Base-by-base conservation (phyloP, 1,140 invertebrate genomes). In the Aricia agestis region DNA sequence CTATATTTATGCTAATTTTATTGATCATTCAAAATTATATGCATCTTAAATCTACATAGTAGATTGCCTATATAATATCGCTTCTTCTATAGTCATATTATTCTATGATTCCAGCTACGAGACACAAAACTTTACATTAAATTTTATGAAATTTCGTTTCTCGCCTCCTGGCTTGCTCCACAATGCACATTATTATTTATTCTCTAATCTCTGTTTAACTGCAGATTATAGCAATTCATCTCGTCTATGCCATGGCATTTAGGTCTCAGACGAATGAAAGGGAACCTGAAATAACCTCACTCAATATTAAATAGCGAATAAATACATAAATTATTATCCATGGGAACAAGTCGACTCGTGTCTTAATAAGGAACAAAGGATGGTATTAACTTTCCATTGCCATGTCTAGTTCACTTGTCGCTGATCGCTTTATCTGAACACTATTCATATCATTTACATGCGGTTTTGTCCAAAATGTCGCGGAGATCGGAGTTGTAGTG, bases 281-380 rank as follows among this genome's bases (percentile, higher is more conserved):
- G 59, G 59, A 63, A 63, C 59, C 17, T 63, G 59, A 19, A 63
- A 63, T 63, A 63, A 18, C 59, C 59, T 63, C 18, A 63, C 59
- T 63, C 59, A 63, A 63, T 63, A 63, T 63, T 63, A 63, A 63
- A 63, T 63, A 63, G 59, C 59, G 59, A 63, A 63, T 63, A 63
- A 63, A 63, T 63, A 19, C 59, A 63, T 63, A 63, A 63, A 63
- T 63, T 63, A 63, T 25, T 11, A 18, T 11, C 6, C 17, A 18
- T 63, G 59, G 59, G 59, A 63, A 63, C 59, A 52, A 52, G 45
- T 25, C 59, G 59, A 18, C 17, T 63, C 59, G 59, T 63, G 59
- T 63, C 59, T 63, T 63, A 63, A 63, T 63, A 63, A 63, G 59
- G 59, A 63, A 63, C 59, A 63, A 63, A 63, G 59, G 59, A 19